phyloP scores from a whole-genome alignment of 2,113 vertebrate genomes.

The Illadopsis cleaveri region DNA sequence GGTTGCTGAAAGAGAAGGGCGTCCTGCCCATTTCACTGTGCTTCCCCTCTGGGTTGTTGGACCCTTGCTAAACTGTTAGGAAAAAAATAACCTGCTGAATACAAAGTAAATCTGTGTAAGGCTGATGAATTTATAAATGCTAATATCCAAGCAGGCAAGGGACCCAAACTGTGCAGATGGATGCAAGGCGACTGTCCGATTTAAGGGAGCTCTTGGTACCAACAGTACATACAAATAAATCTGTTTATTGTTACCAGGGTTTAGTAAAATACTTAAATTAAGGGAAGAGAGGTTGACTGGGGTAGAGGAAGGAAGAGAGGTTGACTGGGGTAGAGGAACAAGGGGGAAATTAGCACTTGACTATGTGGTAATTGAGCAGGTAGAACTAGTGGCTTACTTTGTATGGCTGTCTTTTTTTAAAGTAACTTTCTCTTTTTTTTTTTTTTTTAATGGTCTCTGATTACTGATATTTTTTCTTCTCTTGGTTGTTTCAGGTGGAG shows the following conservation, averaged over 20 bases:
- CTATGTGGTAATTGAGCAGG: neutral
- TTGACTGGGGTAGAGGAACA: neutral
- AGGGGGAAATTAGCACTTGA: neutral
- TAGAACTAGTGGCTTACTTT: neutral
- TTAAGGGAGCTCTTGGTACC: neutral
- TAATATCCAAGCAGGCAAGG: neutral
- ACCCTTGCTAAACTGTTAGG: neutral
- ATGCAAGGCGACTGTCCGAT: neutral
- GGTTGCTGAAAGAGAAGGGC: neutral
- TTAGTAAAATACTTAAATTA: neutral
- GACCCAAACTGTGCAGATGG: neutral
- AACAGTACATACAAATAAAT: neutral
- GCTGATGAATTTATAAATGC: neutral
- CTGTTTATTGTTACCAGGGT: neutral
- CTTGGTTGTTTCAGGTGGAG: conserved; percentile 66
- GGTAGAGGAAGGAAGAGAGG: neutral
- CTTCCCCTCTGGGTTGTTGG: neutral
- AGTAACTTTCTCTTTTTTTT: neutral
- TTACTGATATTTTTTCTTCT: neutral
- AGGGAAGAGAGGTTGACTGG: neutral
- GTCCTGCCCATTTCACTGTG: neutral
- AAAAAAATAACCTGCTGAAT: neutral
- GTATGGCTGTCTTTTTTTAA: neutral
- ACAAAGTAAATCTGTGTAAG: neutral
- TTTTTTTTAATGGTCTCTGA: neutral